A percentile compares a stretch with the other conserved stretches of the same genome.
These are phyloP conservation scores for Schlechtendalia chinensis DNA, from an alignment of 1,140 invertebrate species.

Conservation along the genomic window DNA sequence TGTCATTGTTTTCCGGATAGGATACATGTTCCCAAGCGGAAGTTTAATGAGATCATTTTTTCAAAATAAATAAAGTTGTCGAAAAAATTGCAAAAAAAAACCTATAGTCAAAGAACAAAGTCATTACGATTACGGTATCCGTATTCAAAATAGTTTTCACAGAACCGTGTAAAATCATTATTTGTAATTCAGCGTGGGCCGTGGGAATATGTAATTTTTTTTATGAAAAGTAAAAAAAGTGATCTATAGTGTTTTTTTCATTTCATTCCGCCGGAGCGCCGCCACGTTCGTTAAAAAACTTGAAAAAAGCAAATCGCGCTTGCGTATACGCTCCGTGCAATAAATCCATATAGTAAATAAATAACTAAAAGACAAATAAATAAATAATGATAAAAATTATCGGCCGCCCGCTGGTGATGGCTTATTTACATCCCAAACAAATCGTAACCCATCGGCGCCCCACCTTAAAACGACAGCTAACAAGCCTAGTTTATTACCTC, in stretches of 20 bases:
- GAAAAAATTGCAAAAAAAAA: too few relatives aligned
- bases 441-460: slow-evolving; percentile 49
- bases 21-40: too few relatives aligned
- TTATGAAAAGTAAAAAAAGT: slow-evolving; percentile 21
- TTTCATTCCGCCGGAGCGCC: not conserved
- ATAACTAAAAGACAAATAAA: slow-evolving; percentile 48
- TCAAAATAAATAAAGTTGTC: too few relatives aligned
- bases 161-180: not conserved
- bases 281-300: slow-evolving; percentile 12
- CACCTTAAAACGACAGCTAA: slow-evolving; percentile 51
- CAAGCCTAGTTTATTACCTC: slow-evolving; percentile 48
- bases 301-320: slow-evolving; percentile 32
- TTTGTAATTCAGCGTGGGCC: slow-evolving; percentile 33
- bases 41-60: too few relatives aligned
- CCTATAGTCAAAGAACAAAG: too few relatives aligned
- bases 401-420: slow-evolving; percentile 49
- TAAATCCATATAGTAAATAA: slow-evolving; percentile 44
- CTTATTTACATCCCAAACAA: slow-evolving; percentile 50
- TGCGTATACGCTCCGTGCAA: slow-evolving; percentile 13
- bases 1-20: too few relatives aligned
- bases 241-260: slow-evolving; percentile 11
- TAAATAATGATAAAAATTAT: slow-evolving; percentile 50
- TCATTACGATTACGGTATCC: too few relatives aligned
- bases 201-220: slow-evolving; percentile 45
- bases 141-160: not conserved